Evolutionary conservation across 53 echinoderm and acorn worm genomes (phyloP), one percentile per base, ranked within the genome.

Genomic region (Pentamera pediparva): DNA sequence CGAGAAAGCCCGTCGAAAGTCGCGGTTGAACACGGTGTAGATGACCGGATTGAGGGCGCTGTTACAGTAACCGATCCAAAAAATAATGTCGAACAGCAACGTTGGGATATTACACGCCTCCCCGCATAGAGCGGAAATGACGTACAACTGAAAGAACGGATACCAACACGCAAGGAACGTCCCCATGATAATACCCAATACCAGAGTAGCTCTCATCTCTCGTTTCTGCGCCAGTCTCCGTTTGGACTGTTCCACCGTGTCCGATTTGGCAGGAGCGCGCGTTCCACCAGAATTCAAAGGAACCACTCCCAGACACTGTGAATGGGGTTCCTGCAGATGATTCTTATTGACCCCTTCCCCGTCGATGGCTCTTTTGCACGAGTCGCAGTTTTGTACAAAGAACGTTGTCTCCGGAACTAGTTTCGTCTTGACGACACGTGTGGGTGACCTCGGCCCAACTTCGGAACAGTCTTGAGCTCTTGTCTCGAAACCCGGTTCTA

Each of bases 11-110:
- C 83, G 76, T 15, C 87, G 79, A 61, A 96, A 96, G 35, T 96
- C 98, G 36, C 91, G 76, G 62, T 96, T 96, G 63, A 96, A 96
- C 6, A 90, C 84, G n/a, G 98, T 96, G 48, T 96, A 96, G 37
- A 96, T 96, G 69, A 96, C 74, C 7, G 98, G 98, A 51, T 96
- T 96, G 59, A 91, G 78, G 61, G 98, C 98, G 76, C 91, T 91
- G 56, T 96, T 96, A 50, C 98, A 96, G 72, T 96, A 96, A 31
- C 98, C 98, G 60, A 96, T 88, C 98, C 98, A 96, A 74, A 91
- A 91, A 49, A 91, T 88, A 51, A 96, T 86, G 58, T 85, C 80
- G 52, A 88, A 96, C 26, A 96, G 86, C 32, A 96, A 56, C 11
- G 25, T 55, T n/a, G 98, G 87, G 56, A 96, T 88, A 29, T 56